Evolutionary conservation across 2,113 vertebrate species (phyloP), one percentile per base, ranked within the genome.

Genomic region (Pseudopodoces humilis): DNA sequence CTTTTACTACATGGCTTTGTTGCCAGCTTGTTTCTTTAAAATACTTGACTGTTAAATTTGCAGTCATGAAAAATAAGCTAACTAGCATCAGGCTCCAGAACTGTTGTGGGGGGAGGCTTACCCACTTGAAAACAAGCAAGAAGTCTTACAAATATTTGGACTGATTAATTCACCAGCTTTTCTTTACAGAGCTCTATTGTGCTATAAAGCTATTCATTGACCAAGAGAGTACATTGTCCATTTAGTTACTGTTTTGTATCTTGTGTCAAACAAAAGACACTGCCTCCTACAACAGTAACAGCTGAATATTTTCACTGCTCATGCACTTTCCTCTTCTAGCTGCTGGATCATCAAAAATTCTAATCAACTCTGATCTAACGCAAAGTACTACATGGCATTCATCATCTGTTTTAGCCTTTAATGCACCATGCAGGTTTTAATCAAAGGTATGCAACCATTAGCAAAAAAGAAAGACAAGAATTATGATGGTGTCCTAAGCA

Each of bases 371-470:
- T 97, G 97, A 98, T 98, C 96, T 97, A 91, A 97, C 52, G 44
- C 91, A 95, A 92, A 96, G 93, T 90, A 95, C 88, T 95, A 95
- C 68, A 82, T 97, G 96, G 96, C 97, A 97, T 98, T 97, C 97
- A 97, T 97, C 98, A 97, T 97, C 95, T 96, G 72, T 86, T 97
- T 96, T 92, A 97, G 94, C 92, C 96, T 97, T 96, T 97, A 95
- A 98, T 97, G 97, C 95, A 96, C 94, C 72, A 84, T 83, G 94
- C 97, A 96, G 97, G 96, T 95, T 97, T 98, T 98, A 97, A 98
- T 98, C 97, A 98, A 98, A 98, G 97, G 95, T 97, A 96, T 95
- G 92, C 93, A 97, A 96, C 95, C 88, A 97, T 96, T 96, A 95
- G 97, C 96, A 95, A 90, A 97, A 96, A 96, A 86, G 90, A 97